Conservation (phyloP, 2,113 vertebrate genomes). For the Toxotes jaculatrix region DNA sequence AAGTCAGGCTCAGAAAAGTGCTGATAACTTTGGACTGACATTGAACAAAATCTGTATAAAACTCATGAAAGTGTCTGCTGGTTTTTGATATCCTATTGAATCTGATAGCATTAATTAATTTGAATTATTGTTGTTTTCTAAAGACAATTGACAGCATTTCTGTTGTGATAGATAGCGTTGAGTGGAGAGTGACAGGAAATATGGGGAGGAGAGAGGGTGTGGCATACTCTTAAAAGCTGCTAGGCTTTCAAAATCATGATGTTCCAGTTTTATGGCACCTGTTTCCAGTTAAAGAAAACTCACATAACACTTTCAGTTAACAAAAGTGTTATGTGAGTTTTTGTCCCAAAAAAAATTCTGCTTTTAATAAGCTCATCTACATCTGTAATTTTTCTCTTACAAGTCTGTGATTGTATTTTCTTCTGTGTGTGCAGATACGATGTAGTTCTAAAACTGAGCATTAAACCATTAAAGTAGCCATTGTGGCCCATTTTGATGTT, state of each 20-base stretch:
- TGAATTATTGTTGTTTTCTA: conserved; percentile 78
- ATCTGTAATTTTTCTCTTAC: neutral
- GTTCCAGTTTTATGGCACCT: conserved; percentile 48
- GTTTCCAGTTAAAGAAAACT: conserved; percentile 31
- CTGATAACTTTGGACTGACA: conserved; percentile 82
- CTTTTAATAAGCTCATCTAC: neutral
- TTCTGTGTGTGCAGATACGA: neutral
- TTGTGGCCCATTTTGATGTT: conserved; percentile 44
- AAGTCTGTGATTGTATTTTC: neutral
- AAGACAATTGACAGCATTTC: conserved; percentile 66
- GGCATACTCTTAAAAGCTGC: conserved; percentile 29
- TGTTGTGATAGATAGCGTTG: conserved; percentile 68
- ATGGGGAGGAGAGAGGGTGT: conserved; percentile 27
- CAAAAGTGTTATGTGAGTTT: neutral
- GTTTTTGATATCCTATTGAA: conserved; percentile 77
- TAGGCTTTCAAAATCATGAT: conserved; percentile 42
- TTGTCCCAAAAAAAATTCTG: neutral
- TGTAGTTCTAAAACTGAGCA: neutral
- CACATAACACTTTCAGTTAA: neutral
- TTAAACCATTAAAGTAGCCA: conserved; percentile 35
- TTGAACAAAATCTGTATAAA: conserved; percentile 74
- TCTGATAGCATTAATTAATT: conserved; percentile 78
- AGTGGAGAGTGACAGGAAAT: conserved; percentile 41
- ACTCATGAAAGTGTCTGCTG: conserved; percentile 75
- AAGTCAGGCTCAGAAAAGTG: conserved; percentile 72